A percentile compares a stretch with the other conserved stretches of the same genome.
Evolutionary conservation across 1,140 invertebrate genomes (phyloP).

Genomic region (Drosophila ficusphila): DNA sequence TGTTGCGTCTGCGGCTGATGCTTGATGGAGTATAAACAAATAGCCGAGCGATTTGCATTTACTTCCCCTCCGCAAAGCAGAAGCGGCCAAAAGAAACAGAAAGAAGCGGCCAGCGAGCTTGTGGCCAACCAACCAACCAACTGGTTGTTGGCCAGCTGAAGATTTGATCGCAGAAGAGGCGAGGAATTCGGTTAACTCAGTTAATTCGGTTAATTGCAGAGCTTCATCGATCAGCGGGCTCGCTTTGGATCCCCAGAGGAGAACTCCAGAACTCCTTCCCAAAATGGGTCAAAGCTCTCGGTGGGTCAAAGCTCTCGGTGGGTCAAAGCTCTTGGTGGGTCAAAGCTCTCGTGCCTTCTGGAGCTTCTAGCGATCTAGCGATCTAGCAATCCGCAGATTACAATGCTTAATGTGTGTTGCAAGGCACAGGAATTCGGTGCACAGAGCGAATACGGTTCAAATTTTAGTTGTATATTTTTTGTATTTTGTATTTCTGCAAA

Average conservation of each 20-base stretch:
- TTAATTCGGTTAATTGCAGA: conserved; percentile 31
- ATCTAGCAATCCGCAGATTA: not conserved
- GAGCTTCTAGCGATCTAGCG: too few species aligned
- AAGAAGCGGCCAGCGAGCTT: conserved; percentile 2
- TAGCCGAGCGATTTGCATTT: conserved; percentile 67
- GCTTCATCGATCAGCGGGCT: conserved; percentile 14
- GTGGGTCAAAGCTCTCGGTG: too few species aligned
- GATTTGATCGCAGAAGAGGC: conserved; percentile 10
- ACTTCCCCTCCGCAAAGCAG: conserved; percentile 60
- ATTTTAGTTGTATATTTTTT: too few species aligned
- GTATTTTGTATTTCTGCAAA: too few species aligned
- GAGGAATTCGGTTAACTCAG: conserved; percentile 33
- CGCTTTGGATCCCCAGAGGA: too few species aligned
- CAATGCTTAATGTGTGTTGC: not conserved
- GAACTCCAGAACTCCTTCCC: conserved; percentile 3
- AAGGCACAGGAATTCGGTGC: not conserved
- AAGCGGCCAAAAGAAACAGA: conserved; percentile 4
- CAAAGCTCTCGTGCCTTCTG: too few species aligned
- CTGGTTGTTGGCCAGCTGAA: conserved; percentile 13
- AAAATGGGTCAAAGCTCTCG: conserved; percentile 33
- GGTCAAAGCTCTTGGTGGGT: too few species aligned
- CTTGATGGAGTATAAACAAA: conserved; percentile 51
- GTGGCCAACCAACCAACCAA: too few species aligned
- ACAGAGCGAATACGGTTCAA: too few species aligned
- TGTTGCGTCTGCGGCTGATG: conserved; percentile 29